Percentiles rank a stretch among this genome's conserved stretches.
Conservation (phyloP, 2,113 vertebrate species). For the Porphyrio hochstetteri region DNA sequence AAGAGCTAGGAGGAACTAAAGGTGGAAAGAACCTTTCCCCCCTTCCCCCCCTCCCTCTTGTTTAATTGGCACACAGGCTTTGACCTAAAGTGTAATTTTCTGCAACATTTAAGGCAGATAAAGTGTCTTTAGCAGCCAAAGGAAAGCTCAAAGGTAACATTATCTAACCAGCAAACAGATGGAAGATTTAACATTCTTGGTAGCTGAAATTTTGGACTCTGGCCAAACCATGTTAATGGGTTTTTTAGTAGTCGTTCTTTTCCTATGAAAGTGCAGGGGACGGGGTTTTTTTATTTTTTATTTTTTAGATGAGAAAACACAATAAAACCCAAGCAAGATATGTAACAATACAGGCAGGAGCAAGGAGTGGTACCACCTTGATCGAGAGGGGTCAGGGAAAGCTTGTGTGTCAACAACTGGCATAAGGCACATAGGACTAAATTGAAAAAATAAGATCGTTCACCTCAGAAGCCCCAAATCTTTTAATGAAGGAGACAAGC, state of each 20-base stretch:
- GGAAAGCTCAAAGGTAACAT: slow-evolving; percentile 75
- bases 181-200: slow-evolving; percentile 71
- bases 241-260: slow-evolving; percentile 61
- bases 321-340: background rate
- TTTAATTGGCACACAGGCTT: slow-evolving; percentile 63
- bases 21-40: slow-evolving; percentile 28
- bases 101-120: slow-evolving; percentile 74
- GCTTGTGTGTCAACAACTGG: background rate
- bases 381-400: background rate
- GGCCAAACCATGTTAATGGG: slow-evolving; percentile 66
- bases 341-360: background rate
- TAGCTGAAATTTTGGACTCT: slow-evolving; percentile 64
- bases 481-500: background rate
- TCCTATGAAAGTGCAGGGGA: slow-evolving; percentile 10
- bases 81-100: slow-evolving; percentile 74
- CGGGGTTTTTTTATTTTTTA: background rate
- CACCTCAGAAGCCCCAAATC: background rate
- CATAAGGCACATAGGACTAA: background rate
- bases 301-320: background rate
- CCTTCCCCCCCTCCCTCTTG: background rate
- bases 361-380: background rate
- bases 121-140: slow-evolving; percentile 71
- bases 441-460: background rate
- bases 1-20: slow-evolving; percentile 28
- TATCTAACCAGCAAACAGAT: slow-evolving; percentile 73